Conservation (phyloP, 2,888 invertebrate genomes). For the Apodemia zela region DNA sequence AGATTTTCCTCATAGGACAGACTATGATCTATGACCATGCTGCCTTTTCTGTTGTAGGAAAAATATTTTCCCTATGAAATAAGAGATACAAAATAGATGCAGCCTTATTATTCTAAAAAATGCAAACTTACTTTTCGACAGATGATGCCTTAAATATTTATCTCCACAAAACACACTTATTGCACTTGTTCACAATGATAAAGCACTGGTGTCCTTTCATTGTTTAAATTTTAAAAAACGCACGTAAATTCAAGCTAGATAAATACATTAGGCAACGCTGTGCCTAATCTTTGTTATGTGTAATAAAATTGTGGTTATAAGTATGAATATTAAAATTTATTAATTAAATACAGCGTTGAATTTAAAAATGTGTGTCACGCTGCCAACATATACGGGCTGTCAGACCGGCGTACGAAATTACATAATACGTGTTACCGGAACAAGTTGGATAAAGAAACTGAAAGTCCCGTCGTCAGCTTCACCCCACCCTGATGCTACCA, state of each 20-base stretch:
- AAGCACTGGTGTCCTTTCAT: constrained; percentile 53
- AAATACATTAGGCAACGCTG: constrained; percentile 11
- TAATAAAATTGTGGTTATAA: constrained; percentile 3
- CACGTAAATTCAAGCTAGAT: constrained; percentile 29
- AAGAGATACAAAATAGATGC: background rate
- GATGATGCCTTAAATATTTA: constrained; percentile 62
- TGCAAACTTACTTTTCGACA: constrained; percentile 71
- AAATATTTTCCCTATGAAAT: background rate
- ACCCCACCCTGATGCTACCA: constrained; percentile 45
- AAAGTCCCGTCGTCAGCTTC: constrained; percentile 53
- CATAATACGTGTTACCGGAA: constrained; percentile 54
- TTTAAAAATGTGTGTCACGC: constrained; percentile 62
- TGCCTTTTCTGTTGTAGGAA: background rate
- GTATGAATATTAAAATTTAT: constrained; percentile 16
- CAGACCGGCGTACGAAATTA: constrained; percentile 40
- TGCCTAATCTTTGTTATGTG: constrained; percentile 6
- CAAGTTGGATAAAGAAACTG: constrained; percentile 64
- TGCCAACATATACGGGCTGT: constrained; percentile 51
- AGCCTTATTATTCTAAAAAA: constrained; percentile 9
- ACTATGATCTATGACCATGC: background rate
- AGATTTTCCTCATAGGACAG: background rate
- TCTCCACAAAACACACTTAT: constrained; percentile 64
- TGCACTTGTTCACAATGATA: constrained; percentile 48
- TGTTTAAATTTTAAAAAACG: constrained; percentile 38
- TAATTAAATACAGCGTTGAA: constrained; percentile 32